Percentiles rank a stretch among this genome's conserved stretches.
Conservation (phyloP, 1,140 invertebrate genomes). For the Drosophila bocqueti region DNA sequence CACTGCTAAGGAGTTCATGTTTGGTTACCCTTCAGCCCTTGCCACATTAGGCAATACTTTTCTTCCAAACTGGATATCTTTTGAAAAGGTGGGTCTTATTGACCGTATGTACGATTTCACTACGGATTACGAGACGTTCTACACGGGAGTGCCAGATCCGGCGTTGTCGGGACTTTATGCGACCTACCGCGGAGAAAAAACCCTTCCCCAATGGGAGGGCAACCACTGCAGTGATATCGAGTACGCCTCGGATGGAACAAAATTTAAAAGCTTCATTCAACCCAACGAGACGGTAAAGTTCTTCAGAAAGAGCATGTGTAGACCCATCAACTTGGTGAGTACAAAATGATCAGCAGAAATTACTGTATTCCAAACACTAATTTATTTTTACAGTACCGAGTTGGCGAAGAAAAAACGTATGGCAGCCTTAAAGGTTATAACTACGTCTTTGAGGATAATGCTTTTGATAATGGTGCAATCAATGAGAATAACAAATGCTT, state of each 20-base stretch:
- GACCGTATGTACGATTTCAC: slow-evolving; percentile 95
- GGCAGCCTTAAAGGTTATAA: slow-evolving; percentile 88
- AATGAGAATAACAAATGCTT: slow-evolving; percentile 92
- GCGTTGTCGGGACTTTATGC: slow-evolving; percentile 89
- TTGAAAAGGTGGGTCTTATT: slow-evolving; percentile 92
- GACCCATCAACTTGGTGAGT: slow-evolving; percentile 90
- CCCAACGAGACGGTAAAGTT: slow-evolving; percentile 90
- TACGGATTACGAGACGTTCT: slow-evolving; percentile 92
- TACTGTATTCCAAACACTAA: not conserved
- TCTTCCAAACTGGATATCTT: slow-evolving; percentile 92
- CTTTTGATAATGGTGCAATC: slow-evolving; percentile 90
- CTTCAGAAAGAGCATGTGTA: slow-evolving; percentile 93
- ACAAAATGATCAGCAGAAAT: slow-evolving; percentile 15
- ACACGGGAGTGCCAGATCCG: slow-evolving; percentile 89
- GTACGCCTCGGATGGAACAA: slow-evolving; percentile 93
- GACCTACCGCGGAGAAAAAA: slow-evolving; percentile 89
- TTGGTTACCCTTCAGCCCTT: slow-evolving; percentile 90
- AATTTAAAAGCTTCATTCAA: slow-evolving; percentile 90
- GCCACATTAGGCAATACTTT: slow-evolving; percentile 91
- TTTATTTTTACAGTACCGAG: slow-evolving; percentile 86
- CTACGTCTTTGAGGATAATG: slow-evolving; percentile 90
- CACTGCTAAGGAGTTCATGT: slow-evolving; percentile 94
- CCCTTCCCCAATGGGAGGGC: slow-evolving; percentile 91
- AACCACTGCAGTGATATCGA: slow-evolving; percentile 90
- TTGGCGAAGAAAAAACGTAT: slow-evolving; percentile 86